Evolutionary conservation across 2,113 vertebrate species (phyloP).

Genomic region (Perca schrenkii): DNA sequence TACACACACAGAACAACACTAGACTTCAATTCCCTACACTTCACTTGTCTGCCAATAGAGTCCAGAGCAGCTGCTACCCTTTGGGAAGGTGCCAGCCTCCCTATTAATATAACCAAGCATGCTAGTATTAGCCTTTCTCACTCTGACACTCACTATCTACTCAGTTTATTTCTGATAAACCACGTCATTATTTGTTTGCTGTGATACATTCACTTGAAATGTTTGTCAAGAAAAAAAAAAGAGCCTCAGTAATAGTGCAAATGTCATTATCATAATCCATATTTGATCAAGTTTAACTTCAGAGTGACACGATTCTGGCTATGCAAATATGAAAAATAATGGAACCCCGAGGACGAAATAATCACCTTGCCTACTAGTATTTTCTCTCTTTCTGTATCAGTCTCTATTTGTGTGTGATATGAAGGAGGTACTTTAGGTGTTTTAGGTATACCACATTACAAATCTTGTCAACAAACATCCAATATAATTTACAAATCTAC

Average conservation of each 20-base stretch:
- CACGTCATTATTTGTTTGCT: background rate
- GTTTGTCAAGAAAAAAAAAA: background rate
- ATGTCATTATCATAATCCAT: background rate
- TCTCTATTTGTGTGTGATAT: background rate
- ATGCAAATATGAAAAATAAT: background rate
- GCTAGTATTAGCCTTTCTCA: constrained; percentile 5
- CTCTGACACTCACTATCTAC: background rate
- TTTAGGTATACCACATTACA: background rate
- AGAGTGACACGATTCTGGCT: background rate
- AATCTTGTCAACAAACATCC: background rate
- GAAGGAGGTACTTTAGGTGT: background rate
- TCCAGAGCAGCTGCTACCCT: constrained; percentile 60
- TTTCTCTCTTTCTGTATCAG: background rate
- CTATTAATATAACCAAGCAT: constrained; percentile 55
- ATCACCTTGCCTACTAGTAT: background rate
- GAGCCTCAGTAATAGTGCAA: background rate
- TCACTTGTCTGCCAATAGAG: constrained; percentile 36
- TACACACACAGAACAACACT: constrained; percentile 3
- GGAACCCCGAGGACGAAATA: background rate
- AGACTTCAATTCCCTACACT: constrained; percentile 16
- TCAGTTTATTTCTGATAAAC: constrained; percentile 1
- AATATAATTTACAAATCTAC: background rate
- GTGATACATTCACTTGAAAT: background rate
- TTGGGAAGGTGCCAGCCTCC: constrained; percentile 50
- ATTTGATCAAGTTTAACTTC: background rate